Base-by-base conservation (phyloP, 2,113 vertebrate species). In the Halcyon malimbica region DNA sequence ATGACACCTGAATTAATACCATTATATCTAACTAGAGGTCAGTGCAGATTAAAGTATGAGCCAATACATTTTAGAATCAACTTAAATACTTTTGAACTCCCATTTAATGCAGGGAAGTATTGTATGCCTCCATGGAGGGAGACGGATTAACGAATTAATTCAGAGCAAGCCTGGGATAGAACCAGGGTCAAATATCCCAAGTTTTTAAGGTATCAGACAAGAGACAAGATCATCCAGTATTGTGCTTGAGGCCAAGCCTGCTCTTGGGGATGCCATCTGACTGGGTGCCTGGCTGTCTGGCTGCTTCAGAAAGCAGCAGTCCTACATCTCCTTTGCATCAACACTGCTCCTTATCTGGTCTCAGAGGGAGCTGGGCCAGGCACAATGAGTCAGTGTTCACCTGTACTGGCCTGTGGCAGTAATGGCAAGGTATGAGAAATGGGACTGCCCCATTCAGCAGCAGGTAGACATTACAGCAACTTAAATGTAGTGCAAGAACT, bases 271-370 rank as follows among this genome's bases (percentile, higher is more conserved):
- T 92, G 83, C 53, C 87, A 84, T 75, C 70, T 82, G 84, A 68
- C 73, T 44, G 59, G 33, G 21, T 76, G 78, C 17, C 31, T 96
- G 93, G 2, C 59, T 94, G 89, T 1, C 82, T 93, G 83, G 62
- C 78, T 90, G 68, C n/a, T 94, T 73, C 74, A 82, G 77, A 95
- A 96, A 82, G 53, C 77, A 87, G n/a, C 50, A 96, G 50, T 64
- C 57, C 62, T 76, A 2, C 10, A 1, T 31, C 65, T 94, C 44
- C 71, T 94, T 89, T 93, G 79, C 83, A 87, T 93, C 50, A 76
- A 44, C 71, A 59, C 31, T 79, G 77, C 53, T 79, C 57, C 74
- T 95, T 95, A 65, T 89, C 87, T 95, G 65, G 74, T 78, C 65
- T 75, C 18, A 5, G 39, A 35, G 24, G 28, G 73, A 83, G 89